Percentiles rank a stretch among this genome's conserved stretches.
These are phyloP conservation scores for Pachydiplax longipennis DNA, from an alignment of 2,888 invertebrate genomes.

Conservation along the genomic window DNA sequence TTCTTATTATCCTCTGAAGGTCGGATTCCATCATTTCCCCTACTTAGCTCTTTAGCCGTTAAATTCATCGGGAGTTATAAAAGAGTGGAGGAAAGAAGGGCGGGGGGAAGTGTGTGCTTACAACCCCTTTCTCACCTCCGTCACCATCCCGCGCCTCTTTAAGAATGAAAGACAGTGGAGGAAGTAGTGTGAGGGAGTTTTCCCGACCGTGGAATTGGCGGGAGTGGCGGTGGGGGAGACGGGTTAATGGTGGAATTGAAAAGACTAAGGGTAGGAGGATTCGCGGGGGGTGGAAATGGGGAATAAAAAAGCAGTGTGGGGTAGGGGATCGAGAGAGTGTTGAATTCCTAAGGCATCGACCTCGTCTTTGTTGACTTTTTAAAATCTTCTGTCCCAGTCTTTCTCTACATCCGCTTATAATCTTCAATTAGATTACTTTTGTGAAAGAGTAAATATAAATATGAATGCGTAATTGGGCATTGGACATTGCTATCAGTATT, in stretches of 20 bases:
- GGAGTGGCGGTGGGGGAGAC: neutral
- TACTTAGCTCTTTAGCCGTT: slow-evolving; percentile 38
- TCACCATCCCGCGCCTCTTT: neutral
- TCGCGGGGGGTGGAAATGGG: neutral
- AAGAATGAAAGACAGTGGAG: slow-evolving; percentile 43
- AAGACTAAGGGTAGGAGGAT: neutral
- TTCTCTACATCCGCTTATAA: no score
- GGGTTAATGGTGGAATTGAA: slow-evolving; percentile 20
- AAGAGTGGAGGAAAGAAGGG: neutral
- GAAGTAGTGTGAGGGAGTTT: slow-evolving; percentile 15
- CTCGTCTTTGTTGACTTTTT: no score
- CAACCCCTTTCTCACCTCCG: neutral
- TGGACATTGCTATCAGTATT: no score
- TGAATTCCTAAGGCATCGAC: neutral
- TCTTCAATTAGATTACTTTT: no score
- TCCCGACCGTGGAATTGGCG: neutral
- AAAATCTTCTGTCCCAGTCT: no score
- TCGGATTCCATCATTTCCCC: slow-evolving; percentile 41
- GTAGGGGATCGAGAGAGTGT: neutral
- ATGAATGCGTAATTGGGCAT: no score
- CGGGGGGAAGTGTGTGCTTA: neutral
- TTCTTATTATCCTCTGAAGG: slow-evolving; percentile 39
- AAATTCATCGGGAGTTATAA: slow-evolving; percentile 41
- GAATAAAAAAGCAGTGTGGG: neutral
- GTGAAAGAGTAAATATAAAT: no score